A percentile compares a stretch with the other conserved stretches of the same genome.
phyloP scores from a whole-genome alignment of 2,888 invertebrate genomes.

The Drosophila meridionalis region DNA sequence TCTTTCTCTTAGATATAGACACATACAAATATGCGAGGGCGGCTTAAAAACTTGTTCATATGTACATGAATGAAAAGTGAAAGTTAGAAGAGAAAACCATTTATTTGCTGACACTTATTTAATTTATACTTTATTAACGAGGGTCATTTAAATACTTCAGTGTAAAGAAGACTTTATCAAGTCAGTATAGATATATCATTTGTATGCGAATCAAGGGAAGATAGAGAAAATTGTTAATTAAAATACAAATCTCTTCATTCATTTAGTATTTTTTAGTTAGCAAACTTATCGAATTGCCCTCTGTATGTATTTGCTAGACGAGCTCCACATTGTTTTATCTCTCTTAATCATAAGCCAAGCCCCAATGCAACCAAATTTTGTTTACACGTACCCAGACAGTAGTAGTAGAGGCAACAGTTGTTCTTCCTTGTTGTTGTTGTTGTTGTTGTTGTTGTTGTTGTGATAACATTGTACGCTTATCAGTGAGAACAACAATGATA shows the following conservation, averaged over 20 bases:
- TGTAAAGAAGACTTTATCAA: background rate
- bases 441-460: slow-evolving; percentile 5
- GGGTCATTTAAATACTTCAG: too few species aligned
- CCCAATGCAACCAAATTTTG: slow-evolving; percentile 19
- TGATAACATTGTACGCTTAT: slow-evolving; percentile 7
- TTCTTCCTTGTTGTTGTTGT: background rate
- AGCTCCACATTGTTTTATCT: background rate
- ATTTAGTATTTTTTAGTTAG: background rate
- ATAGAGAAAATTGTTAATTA: background rate
- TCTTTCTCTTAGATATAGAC: too few species aligned
- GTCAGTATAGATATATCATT: background rate
- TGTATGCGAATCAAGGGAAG: background rate
- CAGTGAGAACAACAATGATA: background rate
- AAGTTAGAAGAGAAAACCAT: too few species aligned
- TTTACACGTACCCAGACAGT: slow-evolving; percentile 29
- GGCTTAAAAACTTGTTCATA: too few species aligned
- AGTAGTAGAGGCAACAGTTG: slow-evolving; percentile 6
- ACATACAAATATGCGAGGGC: too few species aligned
- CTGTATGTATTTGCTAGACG: background rate
- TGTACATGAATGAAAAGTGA: too few species aligned
- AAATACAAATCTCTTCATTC: background rate
- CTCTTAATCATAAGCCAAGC: slow-evolving; percentile 5
- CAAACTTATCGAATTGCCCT: background rate
- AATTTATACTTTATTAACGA: too few species aligned
- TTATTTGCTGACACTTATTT: too few species aligned